A percentile compares a stretch with the other conserved stretches of the same genome.
These are phyloP conservation scores for Lasioglossum figueresi DNA, from an alignment of 2,888 invertebrate species.

Conservation along the genomic window DNA sequence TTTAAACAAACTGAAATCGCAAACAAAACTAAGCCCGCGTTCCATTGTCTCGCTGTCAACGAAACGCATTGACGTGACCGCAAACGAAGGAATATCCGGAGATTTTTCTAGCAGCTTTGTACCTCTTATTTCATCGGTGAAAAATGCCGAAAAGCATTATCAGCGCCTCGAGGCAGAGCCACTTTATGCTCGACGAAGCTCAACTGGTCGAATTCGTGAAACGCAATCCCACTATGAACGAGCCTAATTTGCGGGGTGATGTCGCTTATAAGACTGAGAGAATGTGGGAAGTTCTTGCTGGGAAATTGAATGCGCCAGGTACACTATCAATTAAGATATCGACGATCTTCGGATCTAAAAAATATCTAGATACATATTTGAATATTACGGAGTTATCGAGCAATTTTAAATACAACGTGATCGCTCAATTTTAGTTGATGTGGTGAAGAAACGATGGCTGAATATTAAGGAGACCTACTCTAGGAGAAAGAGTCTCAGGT, in stretches of 20 bases:
- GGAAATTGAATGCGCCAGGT: constrained; percentile 66
- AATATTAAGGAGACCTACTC: background rate
- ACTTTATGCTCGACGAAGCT: constrained; percentile 49
- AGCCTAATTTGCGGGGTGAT: constrained; percentile 23
- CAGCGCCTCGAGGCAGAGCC: background rate
- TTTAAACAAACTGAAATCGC: constrained; percentile 18
- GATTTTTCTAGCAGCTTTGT: background rate
- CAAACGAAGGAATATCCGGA: background rate
- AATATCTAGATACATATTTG: background rate
- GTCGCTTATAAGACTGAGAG: constrained; percentile 18
- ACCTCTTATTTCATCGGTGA: background rate
- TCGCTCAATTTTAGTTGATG: constrained; percentile 17
- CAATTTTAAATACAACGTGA: background rate
- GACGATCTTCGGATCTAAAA: background rate
- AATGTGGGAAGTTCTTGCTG: constrained; percentile 63
- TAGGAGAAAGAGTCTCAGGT: constrained; percentile 24
- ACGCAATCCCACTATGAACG: constrained; percentile 61
- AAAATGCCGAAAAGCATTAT: constrained; percentile 41
- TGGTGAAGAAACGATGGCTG: constrained; percentile 22
- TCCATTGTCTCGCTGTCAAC: constrained; percentile 24
- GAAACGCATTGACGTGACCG: background rate
- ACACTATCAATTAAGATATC: background rate
- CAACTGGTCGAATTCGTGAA: constrained; percentile 64
- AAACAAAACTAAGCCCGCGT: background rate
- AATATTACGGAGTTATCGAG: background rate